Evolutionary conservation across 2,113 vertebrate species (phyloP), one percentile per base, ranked within the genome.

Genomic region (Pycnonotus jocosus): DNA sequence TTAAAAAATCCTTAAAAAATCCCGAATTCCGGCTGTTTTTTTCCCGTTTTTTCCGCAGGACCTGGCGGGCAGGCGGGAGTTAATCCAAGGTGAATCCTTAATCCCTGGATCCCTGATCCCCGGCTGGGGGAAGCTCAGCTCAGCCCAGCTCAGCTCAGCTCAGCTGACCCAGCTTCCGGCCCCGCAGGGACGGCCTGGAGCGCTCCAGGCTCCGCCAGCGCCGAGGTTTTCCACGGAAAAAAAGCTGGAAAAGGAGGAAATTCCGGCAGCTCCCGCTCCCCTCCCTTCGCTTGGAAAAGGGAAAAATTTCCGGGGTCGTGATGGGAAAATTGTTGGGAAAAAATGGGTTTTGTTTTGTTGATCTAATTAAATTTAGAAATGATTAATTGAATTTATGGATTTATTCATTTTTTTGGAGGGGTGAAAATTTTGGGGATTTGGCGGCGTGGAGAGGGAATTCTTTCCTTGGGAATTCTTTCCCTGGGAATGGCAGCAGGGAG

Each of bases 81-180:
- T 93, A 88, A 95, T 76, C 89, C 5, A 2, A 8, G 7, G 77
- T 27, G 83, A 91, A 93, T 92, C 78, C 81, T 95, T 95, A 76
- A 96, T 94, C 78, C 10, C 64, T 13, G 73, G 47, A 35, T 94
- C 83, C 89, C 86, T 37, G 65, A 88, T 14, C 83, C 72, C 27
- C 3, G 8, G 50, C 66, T 7, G 17, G 28, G 85, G 53, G 81
- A 47, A 71, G 86, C 77, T 62, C 44, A 0, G 38, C 38, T 38
- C 38, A 38, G 38, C 38, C n/a, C n/a, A 71, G 86, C 77, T 62
- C 44, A 0, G 38, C 38, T 38, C 38, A 38, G 38, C 38, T n/a
- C n/a, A n/a, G 44, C 42, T 95, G 96, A 95, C 94, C 95, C 94
- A 97, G 60, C 95, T 93, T 92, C 38, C 11, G 0, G 33, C 81